Base-by-base conservation (phyloP, 2,797 vertebrate species). In the Glyptemys insculpta region DNA sequence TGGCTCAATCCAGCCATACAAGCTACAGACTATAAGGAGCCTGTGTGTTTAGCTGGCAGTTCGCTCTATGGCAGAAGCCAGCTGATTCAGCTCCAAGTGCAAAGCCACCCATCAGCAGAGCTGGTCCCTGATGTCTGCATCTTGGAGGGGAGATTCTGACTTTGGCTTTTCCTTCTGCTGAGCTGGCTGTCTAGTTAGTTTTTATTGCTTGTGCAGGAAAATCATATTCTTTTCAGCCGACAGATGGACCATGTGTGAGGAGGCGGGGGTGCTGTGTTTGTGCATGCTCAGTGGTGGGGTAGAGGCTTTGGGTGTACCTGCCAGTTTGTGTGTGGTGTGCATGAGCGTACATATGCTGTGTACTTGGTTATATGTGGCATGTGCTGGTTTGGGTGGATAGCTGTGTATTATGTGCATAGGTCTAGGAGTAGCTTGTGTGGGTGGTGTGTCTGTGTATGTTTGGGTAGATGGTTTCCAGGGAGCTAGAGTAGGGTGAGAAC, bases 11-110 rank as follows among this genome's bases (percentile, higher is more conserved):
- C 90, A 85, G 79, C 62, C 56, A 8, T 74, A 19, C 79, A 81
- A 86, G 49, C 27, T 82, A 80, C 87, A 96, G 92, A 95, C 92
- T 84, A 86, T 85, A 94, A 93, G 86, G 85, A 94, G 54, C 10
- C 85, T 94, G 93, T 96, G 87, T 93, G 79, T 44, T 81, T 12
- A 27, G 76, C 52, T 92, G 89, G 94, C 93, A 87, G 83, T n/a
- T 88, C 78, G 72, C 2, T 2, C 87, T 15, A 18, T 4, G 21
- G 81, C 4, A 1, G 49, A 78, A 86, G 59, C 59, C 90, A 90
- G 89, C 62, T 90, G 89, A 90, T 27, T 8, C 34, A 0, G 2
- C 50, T 88, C 84, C 95, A 95, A 86, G 65, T 74, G 76, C 49
- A 47, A 79, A 54, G 76, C 44, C 85, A 79, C 52, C 68, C 83